Evolutionary conservation across 1,140 invertebrate genomes (phyloP).

Genomic region (Brachystomella parvula): DNA sequence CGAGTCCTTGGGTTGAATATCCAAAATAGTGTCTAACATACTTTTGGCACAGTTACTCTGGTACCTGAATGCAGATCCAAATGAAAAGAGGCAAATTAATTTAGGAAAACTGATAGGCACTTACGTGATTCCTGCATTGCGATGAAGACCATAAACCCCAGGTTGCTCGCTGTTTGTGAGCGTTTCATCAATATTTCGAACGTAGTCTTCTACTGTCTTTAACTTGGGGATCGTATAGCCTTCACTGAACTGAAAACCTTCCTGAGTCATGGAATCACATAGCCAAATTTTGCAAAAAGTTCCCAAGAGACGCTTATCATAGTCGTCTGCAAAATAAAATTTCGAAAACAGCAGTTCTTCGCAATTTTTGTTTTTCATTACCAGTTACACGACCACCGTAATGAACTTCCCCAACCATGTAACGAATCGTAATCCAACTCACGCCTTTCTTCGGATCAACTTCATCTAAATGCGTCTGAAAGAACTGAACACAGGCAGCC

Average conservation of each 20-base stretch:
- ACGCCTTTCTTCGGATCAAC: slow-evolving; percentile 56
- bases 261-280: slow-evolving; percentile 69
- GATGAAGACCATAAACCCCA: slow-evolving; percentile 91
- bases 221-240: slow-evolving; percentile 77
- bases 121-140: slow-evolving; percentile 92
- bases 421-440: slow-evolving; percentile 93
- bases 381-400: slow-evolving; percentile 96
- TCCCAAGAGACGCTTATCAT: slow-evolving; percentile 63
- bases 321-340: slow-evolving; percentile 44
- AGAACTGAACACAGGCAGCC: slow-evolving; percentile 48
- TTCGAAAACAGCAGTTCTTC: slow-evolving; percentile 45
- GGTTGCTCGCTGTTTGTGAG: slow-evolving; percentile 80
- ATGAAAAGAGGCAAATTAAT: slow-evolving; percentile 11
- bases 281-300: slow-evolving; percentile 76
- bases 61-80: too few relatives aligned
- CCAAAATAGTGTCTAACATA: slow-evolving; percentile 87
- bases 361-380: slow-evolving; percentile 83
- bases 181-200: too few relatives aligned
- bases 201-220: slow-evolving; percentile 74
- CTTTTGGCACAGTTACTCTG: slow-evolving; percentile 90
- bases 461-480: not conserved
- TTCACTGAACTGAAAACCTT: slow-evolving; percentile 83
- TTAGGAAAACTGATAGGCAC: slow-evolving; percentile 40
- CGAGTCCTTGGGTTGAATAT: slow-evolving; percentile 93
- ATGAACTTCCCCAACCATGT: slow-evolving; percentile 95